Conservation (phyloP, 2,888 invertebrate genomes). For the Eretmocerus hayati region DNA sequence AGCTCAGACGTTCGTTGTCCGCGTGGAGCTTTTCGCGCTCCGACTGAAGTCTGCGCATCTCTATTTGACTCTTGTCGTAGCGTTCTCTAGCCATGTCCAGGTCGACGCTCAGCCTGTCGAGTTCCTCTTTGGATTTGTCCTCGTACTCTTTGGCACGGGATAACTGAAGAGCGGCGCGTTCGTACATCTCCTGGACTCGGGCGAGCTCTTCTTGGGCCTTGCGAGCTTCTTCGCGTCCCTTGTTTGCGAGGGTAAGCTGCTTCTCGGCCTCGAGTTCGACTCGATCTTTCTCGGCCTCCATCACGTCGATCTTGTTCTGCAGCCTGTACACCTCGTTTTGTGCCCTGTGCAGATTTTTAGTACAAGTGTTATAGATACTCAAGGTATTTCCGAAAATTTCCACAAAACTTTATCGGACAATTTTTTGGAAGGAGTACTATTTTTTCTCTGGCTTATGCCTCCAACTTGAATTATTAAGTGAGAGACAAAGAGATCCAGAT, state of each 20-base stretch:
- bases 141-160: slow-evolving; percentile 82
- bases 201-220: slow-evolving; percentile 82
- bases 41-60: slow-evolving; percentile 71
- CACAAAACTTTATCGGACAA: no score
- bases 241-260: slow-evolving; percentile 68
- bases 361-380: no score
- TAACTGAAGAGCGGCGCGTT: slow-evolving; percentile 76
- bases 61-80: slow-evolving; percentile 81
- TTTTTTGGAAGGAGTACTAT: no score
- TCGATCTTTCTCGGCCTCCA: slow-evolving; percentile 82
- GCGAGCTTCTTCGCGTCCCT: slow-evolving; percentile 77
- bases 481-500: no score
- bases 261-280: slow-evolving; percentile 81
- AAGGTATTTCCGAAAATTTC: no score
- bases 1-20: slow-evolving; percentile 77
- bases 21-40: slow-evolving; percentile 81
- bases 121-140: slow-evolving; percentile 81
- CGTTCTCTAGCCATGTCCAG: slow-evolving; percentile 82
- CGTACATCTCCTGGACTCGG: slow-evolving; percentile 81
- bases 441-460: no score
- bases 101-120: slow-evolving; percentile 70
- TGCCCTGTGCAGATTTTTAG: no score
- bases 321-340: slow-evolving; percentile 85
- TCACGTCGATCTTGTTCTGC: slow-evolving; percentile 80
- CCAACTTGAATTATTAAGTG: no score